Percentiles rank a stretch among this genome's conserved stretches.
phyloP scores from a whole-genome alignment of 2,888 invertebrate species.

The Athripsodes cinereus region DNA sequence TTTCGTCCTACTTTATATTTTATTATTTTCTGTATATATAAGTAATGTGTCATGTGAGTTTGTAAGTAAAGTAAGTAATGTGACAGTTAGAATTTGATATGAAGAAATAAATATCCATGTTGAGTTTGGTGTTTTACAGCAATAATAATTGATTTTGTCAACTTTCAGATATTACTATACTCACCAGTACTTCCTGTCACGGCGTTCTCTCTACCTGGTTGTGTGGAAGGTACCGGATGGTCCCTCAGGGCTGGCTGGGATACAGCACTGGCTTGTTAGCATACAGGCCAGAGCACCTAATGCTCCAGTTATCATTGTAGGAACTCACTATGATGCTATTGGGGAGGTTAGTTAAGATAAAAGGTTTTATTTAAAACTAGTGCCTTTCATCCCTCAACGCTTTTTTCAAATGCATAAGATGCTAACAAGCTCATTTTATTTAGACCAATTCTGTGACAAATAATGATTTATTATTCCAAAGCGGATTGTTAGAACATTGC shows the following conservation, averaged over 20 bases:
- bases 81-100: too few relatives aligned
- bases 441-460: too few relatives aligned
- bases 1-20: too few relatives aligned
- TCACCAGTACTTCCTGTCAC: constrained; percentile 96
- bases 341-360: constrained; percentile 37
- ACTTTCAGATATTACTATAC: constrained; percentile 82
- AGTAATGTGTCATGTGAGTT: too few relatives aligned
- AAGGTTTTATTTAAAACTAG: too few relatives aligned
- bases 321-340: constrained; percentile 91
- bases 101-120: neutral
- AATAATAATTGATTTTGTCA: neutral
- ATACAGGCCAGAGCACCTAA: constrained; percentile 88
- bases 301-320: constrained; percentile 92
- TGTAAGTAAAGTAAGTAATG: too few relatives aligned
- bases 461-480: too few relatives aligned
- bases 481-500: too few relatives aligned
- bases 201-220: constrained; percentile 90
- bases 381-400: too few relatives aligned
- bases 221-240: constrained; percentile 94
- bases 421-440: too few relatives aligned
- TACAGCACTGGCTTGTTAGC: constrained; percentile 83
- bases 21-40: neutral
- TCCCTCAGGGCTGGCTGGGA: constrained; percentile 79
- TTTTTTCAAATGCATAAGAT: too few relatives aligned
- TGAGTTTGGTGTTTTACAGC: too few relatives aligned